Evolutionary conservation across 2,888 invertebrate genomes (phyloP), one percentile per base, ranked within the genome.

Genomic region (Hartigia nigra): DNA sequence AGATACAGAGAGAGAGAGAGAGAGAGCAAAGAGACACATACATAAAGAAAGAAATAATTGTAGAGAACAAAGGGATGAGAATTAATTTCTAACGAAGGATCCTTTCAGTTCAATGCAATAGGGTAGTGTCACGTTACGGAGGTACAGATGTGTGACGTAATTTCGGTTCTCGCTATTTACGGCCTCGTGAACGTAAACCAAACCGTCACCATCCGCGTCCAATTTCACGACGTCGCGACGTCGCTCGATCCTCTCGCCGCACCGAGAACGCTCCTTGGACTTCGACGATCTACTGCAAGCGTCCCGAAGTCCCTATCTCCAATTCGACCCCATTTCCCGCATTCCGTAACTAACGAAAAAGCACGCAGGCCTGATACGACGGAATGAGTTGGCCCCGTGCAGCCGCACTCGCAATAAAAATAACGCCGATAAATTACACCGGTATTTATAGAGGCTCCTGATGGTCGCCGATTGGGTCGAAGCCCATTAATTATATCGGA

Each of bases 401-500:
- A 55, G 55, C 31, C 31, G 72, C 72, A 34, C 31, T 23, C 31
- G 34, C 14, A 82, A 84, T 84, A 84, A 87, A 87, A 88, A 87
- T 85, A 86, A 84, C 83, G 79, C 35, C 83, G 84, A 87, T 87
- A 86, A 87, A 87, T 86, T 83, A 83, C 75, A 69, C 74, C 76
- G 72, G 82, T 87, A 88, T 89, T 88, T 88, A 87, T 89, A 89
- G 87, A 84, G 81, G 80, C 82, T 80, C 79, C 81, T 78, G 82
- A 85, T 86, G 84, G 81, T 81, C 83, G 78, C 77, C 85, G 84
- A 88, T 88, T 86, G 85, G 84, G 79, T 83, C 80, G 82, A 82
- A 81, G 81, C 81, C 85, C 86, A 88, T 90, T 88, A 88, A 89
- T 89, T 88, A 88, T 88, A 85, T 84, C 76, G 82, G 81, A 87